Base-by-base conservation (phyloP, 1,140 invertebrate species). In the Amphibalanus amphitrite region DNA sequence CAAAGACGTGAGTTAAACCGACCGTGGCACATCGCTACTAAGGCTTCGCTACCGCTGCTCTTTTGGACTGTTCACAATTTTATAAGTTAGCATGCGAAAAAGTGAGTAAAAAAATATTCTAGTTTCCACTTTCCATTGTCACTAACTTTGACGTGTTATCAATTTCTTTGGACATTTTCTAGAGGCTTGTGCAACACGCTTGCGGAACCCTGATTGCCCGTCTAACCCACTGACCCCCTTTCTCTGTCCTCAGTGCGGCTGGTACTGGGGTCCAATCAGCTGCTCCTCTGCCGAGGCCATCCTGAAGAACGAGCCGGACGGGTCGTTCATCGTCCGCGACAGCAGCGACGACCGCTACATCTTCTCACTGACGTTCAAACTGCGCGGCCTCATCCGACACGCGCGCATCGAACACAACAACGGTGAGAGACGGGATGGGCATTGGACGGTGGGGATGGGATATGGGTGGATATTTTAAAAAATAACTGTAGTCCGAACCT, bases 221-320 rank as follows among this genome's bases (percentile, higher is more conserved):
- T 65, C 10, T 65, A 65, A n/a, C 26, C 64, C 3, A 15, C 4
- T 65, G 17, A 38, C 38, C 17, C 6, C 38, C 6, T 38, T 38
- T 17, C 38, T 38, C 17, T 38, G 38, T 59, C 25, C 25, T 25
- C 65, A 96, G 93, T 93, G 91, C 82, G 93, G 92, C 67, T 97
- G 95, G 95, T 98, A 98, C 81, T 98, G 95, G 95, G 95, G 95
- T 75, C 94, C 95, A 67, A 86, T 98, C 77, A 93, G 91, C 71
- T 91, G 93, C 69, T 92, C 95, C 81, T 89, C 90, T 72, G 95
- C 95, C 0, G 95, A 97, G 80, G 92, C 92, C 80, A 89, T 97
- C 74, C 82, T 98, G 26, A 90, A 89, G 6, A 93, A 92, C 78
- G 94, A 97, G 82, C 93, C 93, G 1, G 94, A 97, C 80, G 95